These are phyloP conservation scores for Quiscalus mexicanus DNA, from an alignment of 2,113 vertebrate species.

Conservation along the genomic window DNA sequence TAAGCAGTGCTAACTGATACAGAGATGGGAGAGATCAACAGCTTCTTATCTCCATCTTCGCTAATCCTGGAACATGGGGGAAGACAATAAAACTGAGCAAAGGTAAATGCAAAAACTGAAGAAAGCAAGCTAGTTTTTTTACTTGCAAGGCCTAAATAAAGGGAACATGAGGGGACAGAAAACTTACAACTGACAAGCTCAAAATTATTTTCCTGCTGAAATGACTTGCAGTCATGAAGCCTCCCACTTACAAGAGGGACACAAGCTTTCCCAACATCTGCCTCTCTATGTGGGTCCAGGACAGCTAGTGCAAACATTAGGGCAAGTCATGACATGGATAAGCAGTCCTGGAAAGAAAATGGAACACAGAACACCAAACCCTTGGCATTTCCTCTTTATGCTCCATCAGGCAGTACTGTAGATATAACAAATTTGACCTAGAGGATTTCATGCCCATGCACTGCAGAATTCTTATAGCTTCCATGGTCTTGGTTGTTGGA, in stretches of 20 bases:
- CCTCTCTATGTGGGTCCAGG: fast-evolving
- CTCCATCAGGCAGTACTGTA: not conserved
- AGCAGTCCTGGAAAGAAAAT: not conserved
- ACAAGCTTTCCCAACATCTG: not conserved
- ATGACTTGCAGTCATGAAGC: not conserved
- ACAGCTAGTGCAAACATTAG: not conserved
- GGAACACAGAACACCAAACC: not conserved
- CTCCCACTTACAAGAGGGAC: not conserved
- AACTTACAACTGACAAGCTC: fast-evolving
- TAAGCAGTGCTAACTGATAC: not conserved
- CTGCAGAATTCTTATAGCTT: not conserved
- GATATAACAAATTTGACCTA: not conserved
- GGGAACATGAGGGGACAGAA: not conserved
- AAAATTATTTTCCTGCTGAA: not conserved
- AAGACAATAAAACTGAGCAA: not conserved
- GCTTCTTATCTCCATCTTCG: not conserved
- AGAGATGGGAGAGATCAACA: not conserved
- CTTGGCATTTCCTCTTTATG: not conserved
- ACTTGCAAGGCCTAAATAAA: not conserved
- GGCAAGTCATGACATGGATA: not conserved
- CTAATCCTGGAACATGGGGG: not conserved
- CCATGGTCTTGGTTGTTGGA: not conserved
- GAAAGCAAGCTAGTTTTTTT: not conserved
- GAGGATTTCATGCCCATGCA: not conserved
- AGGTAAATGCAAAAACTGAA: not conserved